Evolutionary conservation across 2,888 invertebrate genomes (phyloP).

Genomic region (Patella ulyssiponensis): DNA sequence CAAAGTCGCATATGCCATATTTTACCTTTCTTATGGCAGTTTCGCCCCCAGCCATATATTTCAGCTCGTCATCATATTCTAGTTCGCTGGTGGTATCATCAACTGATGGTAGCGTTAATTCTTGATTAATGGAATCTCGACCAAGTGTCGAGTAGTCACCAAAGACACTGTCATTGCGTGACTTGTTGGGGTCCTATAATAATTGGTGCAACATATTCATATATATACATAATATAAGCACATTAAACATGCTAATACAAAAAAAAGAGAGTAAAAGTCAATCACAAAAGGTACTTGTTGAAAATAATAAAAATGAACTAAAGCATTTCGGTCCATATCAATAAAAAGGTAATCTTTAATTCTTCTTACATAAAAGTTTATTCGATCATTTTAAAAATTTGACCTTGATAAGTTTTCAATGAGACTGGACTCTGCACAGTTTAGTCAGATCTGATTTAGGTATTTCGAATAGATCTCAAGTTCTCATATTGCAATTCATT

Average conservation of each 20-base stretch:
- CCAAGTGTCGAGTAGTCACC: conserved; percentile 51
- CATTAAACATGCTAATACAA: not conserved
- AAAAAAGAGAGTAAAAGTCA: no score
- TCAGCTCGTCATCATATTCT: conserved; percentile 60
- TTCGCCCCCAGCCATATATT: conserved; percentile 48
- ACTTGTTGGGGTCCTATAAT: conserved; percentile 41
- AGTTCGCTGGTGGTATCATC: conserved; percentile 59
- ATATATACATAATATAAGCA: conserved; percentile 15
- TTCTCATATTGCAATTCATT: no score
- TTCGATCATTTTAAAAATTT: no score
- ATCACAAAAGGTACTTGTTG: no score
- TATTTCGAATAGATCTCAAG: no score
- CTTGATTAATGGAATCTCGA: conserved; percentile 38
- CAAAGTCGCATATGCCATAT: not conserved
- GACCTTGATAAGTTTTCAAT: no score
- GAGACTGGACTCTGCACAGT: no score
- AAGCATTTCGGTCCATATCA: no score
- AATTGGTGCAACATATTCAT: conserved; percentile 20
- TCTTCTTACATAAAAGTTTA: no score
- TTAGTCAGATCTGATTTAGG: no score
- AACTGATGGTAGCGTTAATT: conserved; percentile 45
- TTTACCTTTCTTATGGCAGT: conserved; percentile 61
- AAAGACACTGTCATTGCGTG: conserved; percentile 46
- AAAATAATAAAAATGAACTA: no score
- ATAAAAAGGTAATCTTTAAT: no score